Evolutionary conservation across 1,140 invertebrate genomes (phyloP), one percentile per base, ranked within the genome.

Genomic region (Lucilia cuprina): DNA sequence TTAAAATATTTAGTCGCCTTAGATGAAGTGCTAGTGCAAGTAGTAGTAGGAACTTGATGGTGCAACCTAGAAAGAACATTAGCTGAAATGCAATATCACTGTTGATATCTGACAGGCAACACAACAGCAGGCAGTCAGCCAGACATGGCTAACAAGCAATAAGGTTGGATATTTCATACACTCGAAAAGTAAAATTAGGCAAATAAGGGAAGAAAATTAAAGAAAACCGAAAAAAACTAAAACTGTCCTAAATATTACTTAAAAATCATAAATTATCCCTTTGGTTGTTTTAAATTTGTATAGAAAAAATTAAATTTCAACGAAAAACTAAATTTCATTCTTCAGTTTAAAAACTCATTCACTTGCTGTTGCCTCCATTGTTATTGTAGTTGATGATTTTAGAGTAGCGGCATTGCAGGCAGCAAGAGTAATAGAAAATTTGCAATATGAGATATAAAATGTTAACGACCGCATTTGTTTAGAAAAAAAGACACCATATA

Each of bases 401-500:
- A 25, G 19, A 19, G 7, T 25, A 19, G 19, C 19, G 65, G 19
- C 8, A 70, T 21, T 70, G 19, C n/a, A 19, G 19, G 55, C 55
- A 14, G 14, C 14, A 17, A 17, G 55, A n/a, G 55, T 60, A 60
- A n/a, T 60, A 70, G 19, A 13, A 50, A 49, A 80, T 17, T 49
- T 80, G 77, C 77, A 80, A 80, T 80, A 80, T 25, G 77, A 47
- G 47, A 80, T 50, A 80, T 80, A 49, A 80, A 80, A 80, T 80
- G 41, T 80, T 80, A 80, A 80, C 77, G 77, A 80, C 77, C 77
- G 77, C 77, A 80, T 80, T 80, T 80, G 77, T 80, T 80, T 80
- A 80, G 49, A 19, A 1, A 9, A 17, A 78, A 50, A 21, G 19
- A 80, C 41, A 49, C 41, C 14, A 35, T 35, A 41, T 35, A 77